Percentiles rank a stretch among this genome's conserved stretches.
These are phyloP conservation scores for Cirrhinus molitorella DNA, from an alignment of 2,797 vertebrate species.

Conservation along the genomic window DNA sequence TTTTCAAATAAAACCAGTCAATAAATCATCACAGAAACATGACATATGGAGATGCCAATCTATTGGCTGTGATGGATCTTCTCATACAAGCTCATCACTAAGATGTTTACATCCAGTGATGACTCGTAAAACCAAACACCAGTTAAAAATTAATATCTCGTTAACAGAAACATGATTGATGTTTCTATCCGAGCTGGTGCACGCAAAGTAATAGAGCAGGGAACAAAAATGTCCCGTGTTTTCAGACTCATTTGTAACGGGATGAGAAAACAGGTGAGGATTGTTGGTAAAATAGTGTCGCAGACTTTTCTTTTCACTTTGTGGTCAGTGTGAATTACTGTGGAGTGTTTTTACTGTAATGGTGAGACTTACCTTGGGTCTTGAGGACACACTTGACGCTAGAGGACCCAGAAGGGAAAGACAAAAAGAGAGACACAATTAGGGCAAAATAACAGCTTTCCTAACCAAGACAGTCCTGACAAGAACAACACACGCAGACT, in stretches of 20 bases:
- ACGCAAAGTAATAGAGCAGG: background rate
- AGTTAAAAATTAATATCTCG: background rate
- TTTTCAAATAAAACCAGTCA: background rate
- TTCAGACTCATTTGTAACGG: background rate
- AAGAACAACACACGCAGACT: conserved; percentile 33
- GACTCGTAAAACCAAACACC: background rate
- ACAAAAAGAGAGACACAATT: conserved; percentile 42
- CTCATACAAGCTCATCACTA: background rate
- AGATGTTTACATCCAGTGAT: conserved; percentile 19
- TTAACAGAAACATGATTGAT: background rate
- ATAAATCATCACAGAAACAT: background rate
- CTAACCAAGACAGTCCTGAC: conserved; percentile 13
- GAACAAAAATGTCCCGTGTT: background rate
- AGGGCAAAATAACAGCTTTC: conserved; percentile 2
- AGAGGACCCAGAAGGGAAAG: conserved; percentile 14
- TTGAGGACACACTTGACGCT: conserved; percentile 23
- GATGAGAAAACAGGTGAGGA: background rate
- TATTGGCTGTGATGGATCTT: background rate
- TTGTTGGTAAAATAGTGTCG: background rate
- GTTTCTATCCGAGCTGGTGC: background rate
- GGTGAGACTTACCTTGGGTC: conserved; percentile 33
- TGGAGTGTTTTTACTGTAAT: background rate
- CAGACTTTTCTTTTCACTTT: background rate
- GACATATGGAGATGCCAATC: conserved; percentile 11
- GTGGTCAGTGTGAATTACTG: background rate